These are phyloP conservation scores for Porites lobata DNA, from an alignment of 92 coral and sea anemone genomes.

Conservation along the genomic window DNA sequence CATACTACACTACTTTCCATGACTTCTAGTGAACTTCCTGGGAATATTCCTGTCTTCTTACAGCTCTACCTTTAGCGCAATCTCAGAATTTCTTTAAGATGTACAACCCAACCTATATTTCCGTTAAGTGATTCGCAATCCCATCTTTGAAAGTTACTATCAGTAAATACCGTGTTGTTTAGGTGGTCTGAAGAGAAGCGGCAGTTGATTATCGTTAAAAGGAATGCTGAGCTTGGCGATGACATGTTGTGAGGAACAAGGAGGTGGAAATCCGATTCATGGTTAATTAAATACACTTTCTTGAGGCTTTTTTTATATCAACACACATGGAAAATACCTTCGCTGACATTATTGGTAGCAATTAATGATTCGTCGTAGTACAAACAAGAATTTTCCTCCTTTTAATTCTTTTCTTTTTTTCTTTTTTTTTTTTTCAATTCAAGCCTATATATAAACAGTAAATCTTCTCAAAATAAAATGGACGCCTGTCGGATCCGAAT, in stretches of 20 bases:
- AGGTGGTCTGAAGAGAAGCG: conserved; percentile 9
- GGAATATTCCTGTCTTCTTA: not conserved
- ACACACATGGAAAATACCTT: not conserved
- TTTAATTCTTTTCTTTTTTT: not conserved
- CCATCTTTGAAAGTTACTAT: conserved; percentile 13
- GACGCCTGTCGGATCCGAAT: no score
- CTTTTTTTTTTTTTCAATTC: no score
- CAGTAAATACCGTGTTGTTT: not conserved
- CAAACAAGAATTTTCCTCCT: not conserved
- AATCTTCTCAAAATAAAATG: no score
- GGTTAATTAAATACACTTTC: conserved; percentile 14
- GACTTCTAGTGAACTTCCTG: conserved; percentile 6
- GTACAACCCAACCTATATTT: no score
- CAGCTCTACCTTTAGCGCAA: not conserved
- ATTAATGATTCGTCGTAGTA: not conserved
- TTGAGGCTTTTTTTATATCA: not conserved
- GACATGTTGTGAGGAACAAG: conserved; percentile 12
- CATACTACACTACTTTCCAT: not conserved
- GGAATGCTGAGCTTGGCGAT: conserved; percentile 11
- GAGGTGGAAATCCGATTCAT: conserved; percentile 36
- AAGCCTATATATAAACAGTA: no score
- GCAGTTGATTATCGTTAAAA: conserved; percentile 26
- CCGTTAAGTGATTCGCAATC: not conserved
- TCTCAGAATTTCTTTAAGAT: no score
- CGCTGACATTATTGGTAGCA: not conserved